Evolutionary conservation across 2,113 vertebrate genomes (phyloP), one percentile per base, ranked within the genome.

Genomic region (Rhadina sibilatrix): DNA sequence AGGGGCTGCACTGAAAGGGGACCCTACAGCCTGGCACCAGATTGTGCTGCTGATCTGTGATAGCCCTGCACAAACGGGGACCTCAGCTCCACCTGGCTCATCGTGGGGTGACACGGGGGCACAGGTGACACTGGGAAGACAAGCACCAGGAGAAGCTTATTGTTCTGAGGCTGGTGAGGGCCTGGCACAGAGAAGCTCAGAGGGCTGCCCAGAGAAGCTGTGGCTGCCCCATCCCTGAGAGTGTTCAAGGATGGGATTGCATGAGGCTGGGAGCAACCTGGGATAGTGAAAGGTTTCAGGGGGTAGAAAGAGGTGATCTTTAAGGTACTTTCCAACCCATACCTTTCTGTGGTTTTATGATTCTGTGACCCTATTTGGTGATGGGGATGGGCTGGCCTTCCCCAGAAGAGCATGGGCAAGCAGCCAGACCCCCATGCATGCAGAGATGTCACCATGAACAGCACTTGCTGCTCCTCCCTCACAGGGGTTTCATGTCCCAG

Each of bases 31-130:
- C 66, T 54, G 3, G 7, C 49, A 44, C 9, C 2, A 5, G 31
- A 1, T 40, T 16, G 33, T 0, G 2, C 63, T 2, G 6, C 25
- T n/a, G 60, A 8, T 8, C 44, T 8, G 31, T 4, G 0, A 13
- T 1, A 37, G 24, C 46, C 6, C 15, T 46, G 60, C 37, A 49
- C 21, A 7, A 11, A 4, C 0, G 0, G 31, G 25, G 56, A 57
- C 23, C 42, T 70, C 52, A 22, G 47, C 60, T 63, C 47, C 3
- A 9, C 47, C 84, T 59, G 64, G 5, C 65, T 35, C 57, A 1
- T 2, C 30, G 37, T 50, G 56, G 18, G 23, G 42, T 56, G 54
- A 27, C 59, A 69, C 54, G 27, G 35, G 14, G n/a, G 28, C 46
- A 33, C 23, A 8, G 13, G 64, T 15, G 10, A 5, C 68, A 27